Evolutionary conservation across 2,888 invertebrate species (phyloP), one percentile per base, ranked within the genome.

Genomic region (Pegoplata infirma): DNA sequence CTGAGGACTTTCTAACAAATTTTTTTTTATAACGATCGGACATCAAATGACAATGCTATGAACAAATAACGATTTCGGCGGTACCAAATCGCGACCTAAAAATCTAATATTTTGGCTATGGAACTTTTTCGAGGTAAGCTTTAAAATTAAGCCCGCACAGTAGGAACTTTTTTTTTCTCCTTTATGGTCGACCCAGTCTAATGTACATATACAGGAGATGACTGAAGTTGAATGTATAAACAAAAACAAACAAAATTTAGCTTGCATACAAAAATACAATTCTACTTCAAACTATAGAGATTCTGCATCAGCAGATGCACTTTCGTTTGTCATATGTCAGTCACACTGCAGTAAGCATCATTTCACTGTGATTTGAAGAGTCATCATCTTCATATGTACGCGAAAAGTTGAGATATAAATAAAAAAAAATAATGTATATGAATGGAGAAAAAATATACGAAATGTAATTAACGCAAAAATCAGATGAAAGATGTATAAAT

Each of bases 251-350:
- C 25, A 63, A 44, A 49, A 47, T 32, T 12, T 44, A 40, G n/a
- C n/a, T n/a, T 61, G 51, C 44, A 64, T 55, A 51, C 3, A 59
- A 58, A 25, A 75, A 75, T 63, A 25, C 25, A 56, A 61, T 25
- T 68, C 59, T 46, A 47, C 44, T 74, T 67, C 23, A 74, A 55
- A 10, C 21, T 47, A 14, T 69, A 21, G 59, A 53, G 44, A 61
- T 71, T 47, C 63, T 44, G 58, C 44, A n/a, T n/a, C n/a, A 51
- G 36, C 51, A 71, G 76, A 78, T 78, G 78, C 75, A 81, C 77
- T 74, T 77, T 51, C 72, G 63, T 81, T 77, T 82, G 82, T 82
- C 80, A 81, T 76, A 66, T 82, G 81, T 81, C 82, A 81, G 81
- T 81, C 76, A 76, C 69, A 66, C 58, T 59, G 49, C 56, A 59